phyloP scores from a whole-genome alignment of 1,140 invertebrate genomes.

The Danaus plexippus region DNA sequence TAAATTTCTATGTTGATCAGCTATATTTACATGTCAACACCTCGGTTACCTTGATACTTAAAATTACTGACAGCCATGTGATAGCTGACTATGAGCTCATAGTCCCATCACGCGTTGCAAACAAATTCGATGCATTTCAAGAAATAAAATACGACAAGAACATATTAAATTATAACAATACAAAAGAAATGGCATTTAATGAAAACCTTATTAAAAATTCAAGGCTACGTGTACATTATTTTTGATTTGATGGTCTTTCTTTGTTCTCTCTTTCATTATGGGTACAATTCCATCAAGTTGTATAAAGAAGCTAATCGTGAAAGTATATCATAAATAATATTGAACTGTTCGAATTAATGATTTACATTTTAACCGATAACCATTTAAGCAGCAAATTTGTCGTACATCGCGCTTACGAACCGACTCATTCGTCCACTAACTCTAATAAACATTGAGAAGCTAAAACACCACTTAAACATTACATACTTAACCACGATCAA shows the following conservation, averaged over 20 bases:
- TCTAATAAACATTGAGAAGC: conserved; percentile 71
- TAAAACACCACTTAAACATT: conserved; percentile 57
- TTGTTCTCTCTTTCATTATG: too few species aligned
- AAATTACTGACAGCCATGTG: conserved; percentile 71
- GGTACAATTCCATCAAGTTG: too few species aligned
- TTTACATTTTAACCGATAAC: too few species aligned
- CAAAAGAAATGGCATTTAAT: conserved; percentile 5
- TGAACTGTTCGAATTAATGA: too few species aligned
- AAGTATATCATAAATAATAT: too few species aligned
- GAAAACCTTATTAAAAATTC: too few species aligned
- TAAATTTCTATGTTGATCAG: conserved; percentile 66
- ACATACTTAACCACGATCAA: conserved; percentile 39
- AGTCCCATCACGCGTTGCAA: conserved; percentile 56
- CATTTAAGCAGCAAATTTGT: conserved; percentile 53
- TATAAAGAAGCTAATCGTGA: too few species aligned
- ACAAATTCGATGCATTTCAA: conserved; percentile 31
- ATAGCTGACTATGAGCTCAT: conserved; percentile 68
- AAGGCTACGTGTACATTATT: too few species aligned
- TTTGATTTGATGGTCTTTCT: too few species aligned
- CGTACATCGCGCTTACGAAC: conserved; percentile 54
- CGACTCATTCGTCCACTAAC: conserved; percentile 70
- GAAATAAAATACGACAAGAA: too few species aligned
- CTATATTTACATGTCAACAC: conserved; percentile 71
- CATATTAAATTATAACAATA: conserved; percentile 10
- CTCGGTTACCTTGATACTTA: conserved; percentile 66